These are phyloP conservation scores for Mythimna impura DNA, from an alignment of 2,888 invertebrate genomes.

Conservation along the genomic window DNA sequence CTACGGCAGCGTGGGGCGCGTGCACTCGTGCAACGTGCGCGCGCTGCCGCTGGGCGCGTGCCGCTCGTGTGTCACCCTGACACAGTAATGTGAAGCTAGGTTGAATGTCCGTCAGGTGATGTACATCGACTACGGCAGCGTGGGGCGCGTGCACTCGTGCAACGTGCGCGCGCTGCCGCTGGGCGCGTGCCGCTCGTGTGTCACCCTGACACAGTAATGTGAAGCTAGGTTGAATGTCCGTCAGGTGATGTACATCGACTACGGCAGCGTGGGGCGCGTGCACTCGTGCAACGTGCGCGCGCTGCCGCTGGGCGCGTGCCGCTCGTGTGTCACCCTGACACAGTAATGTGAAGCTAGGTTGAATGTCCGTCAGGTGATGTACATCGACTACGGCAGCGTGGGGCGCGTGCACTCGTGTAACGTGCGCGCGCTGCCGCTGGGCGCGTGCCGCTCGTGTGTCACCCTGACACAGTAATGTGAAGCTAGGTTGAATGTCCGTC, in stretches of 20 bases:
- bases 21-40: constrained; percentile 85
- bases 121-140: constrained; percentile 95
- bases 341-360: too few species aligned
- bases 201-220: too few species aligned
- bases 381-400: too few species aligned
- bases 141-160: constrained; percentile 81
- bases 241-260: constrained; percentile 95
- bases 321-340: constrained; percentile 21
- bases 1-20: constrained; percentile 92
- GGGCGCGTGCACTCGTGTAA: too few species aligned
- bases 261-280: constrained; percentile 91
- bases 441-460: too few species aligned
- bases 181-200: constrained; percentile 81
- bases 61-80: constrained; percentile 72
- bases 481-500: too few species aligned
- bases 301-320: constrained; percentile 85
- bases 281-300: constrained; percentile 83
- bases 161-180: constrained; percentile 84
- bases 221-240: too few species aligned
- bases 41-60: constrained; percentile 79
- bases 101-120: constrained; percentile 87
- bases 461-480: too few species aligned
- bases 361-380: too few species aligned
- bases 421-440: too few species aligned
- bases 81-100: too few species aligned